Evolutionary conservation across 2,888 invertebrate genomes (phyloP).

Genomic region (Limulus polyphemus): DNA sequence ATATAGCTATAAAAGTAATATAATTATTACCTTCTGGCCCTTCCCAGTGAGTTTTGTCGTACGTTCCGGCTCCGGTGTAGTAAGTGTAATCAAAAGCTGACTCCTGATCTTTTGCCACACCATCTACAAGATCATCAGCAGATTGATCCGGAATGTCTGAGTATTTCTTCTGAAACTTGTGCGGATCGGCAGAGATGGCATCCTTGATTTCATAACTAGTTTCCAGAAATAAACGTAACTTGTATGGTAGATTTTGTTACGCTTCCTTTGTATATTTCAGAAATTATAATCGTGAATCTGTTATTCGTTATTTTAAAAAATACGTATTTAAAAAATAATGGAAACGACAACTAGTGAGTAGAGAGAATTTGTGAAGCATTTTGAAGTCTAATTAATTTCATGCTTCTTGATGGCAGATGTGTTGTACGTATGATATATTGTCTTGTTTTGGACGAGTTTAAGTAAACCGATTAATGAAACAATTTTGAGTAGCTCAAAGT

Average conservation of each 20-base stretch:
- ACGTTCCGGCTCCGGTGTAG: slow-evolving; percentile 28
- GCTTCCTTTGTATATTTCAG: too few relatives aligned
- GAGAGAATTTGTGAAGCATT: too few relatives aligned
- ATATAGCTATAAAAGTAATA: too few relatives aligned
- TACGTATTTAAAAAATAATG: background rate
- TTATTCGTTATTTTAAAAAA: background rate
- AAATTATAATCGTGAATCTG: too few relatives aligned
- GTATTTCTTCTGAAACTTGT: slow-evolving; percentile 27
- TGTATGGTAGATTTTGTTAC: too few relatives aligned
- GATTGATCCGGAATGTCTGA: slow-evolving; percentile 28
- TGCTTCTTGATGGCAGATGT: too few relatives aligned
- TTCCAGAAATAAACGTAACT: too few relatives aligned
- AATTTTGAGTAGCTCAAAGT: too few relatives aligned
- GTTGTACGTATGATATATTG: too few relatives aligned
- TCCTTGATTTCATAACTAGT: background rate
- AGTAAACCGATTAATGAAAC: too few relatives aligned
- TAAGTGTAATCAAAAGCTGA: slow-evolving; percentile 27
- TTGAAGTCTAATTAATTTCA: too few relatives aligned
- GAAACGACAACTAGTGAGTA: background rate
- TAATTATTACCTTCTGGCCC: slow-evolving; percentile 23
- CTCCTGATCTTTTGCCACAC: slow-evolving; percentile 24
- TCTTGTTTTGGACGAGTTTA: too few relatives aligned
- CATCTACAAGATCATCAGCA: slow-evolving; percentile 28
- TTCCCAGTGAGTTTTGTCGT: slow-evolving; percentile 28
- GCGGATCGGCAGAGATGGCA: slow-evolving; percentile 26